These are phyloP conservation scores for Scyliorhinus canicula DNA, from an alignment of 2,797 vertebrate species.

Conservation along the genomic window DNA sequence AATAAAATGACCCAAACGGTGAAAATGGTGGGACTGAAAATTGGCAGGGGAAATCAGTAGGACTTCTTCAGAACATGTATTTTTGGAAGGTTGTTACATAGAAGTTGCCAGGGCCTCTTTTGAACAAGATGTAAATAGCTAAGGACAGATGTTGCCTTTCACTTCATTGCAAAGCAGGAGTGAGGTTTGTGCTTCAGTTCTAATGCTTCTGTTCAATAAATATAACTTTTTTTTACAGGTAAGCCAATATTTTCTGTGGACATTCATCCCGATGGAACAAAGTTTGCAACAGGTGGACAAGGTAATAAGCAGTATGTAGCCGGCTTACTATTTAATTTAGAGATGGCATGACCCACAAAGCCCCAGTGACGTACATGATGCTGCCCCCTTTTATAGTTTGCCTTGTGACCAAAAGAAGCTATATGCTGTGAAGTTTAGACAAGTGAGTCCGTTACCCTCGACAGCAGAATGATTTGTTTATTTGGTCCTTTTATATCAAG, in stretches of 20 bases:
- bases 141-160: neutral
- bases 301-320: conserved; percentile 56
- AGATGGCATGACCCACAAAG: neutral
- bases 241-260: conserved; percentile 98
- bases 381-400: neutral
- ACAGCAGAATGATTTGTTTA: neutral
- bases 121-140: neutral
- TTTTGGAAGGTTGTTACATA: neutral
- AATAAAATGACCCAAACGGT: neutral
- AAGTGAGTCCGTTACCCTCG: neutral
- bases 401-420: neutral
- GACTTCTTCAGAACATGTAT: neutral
- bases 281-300: conserved; percentile 97
- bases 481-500: neutral
- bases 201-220: neutral
- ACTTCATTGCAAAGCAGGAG: neutral
- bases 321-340: neutral
- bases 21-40: neutral
- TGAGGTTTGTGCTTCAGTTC: neutral
- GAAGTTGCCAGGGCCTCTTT: neutral
- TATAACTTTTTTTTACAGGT: conserved; percentile 58
- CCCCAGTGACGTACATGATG: neutral
- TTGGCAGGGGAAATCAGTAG: neutral
- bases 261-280: conserved; percentile 95
- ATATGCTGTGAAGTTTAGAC: neutral